Percentiles rank a stretch among this genome's conserved stretches.
These are phyloP conservation scores for Acrocephalus scirpaceus DNA, from an alignment of 2,797 vertebrate genomes.

Conservation along the genomic window DNA sequence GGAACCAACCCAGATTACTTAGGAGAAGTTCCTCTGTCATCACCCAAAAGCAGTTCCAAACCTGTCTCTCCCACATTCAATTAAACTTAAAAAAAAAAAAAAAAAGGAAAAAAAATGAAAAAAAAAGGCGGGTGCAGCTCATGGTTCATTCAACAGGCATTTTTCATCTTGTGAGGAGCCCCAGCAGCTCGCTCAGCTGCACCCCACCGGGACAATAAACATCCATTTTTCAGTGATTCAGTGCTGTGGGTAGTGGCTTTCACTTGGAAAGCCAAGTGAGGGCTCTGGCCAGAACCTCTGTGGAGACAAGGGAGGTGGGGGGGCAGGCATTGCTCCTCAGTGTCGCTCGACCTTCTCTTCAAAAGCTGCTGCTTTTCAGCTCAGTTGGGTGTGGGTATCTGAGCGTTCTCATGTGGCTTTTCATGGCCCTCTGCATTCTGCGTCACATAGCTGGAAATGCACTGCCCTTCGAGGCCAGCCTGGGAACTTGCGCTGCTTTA, in stretches of 20 bases:
- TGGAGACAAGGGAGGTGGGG: background rate
- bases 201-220: background rate
- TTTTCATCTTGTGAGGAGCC: background rate
- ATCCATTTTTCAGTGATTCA: slow-evolving; percentile 9
- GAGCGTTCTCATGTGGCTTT: background rate
- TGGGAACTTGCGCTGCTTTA: background rate
- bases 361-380: background rate
- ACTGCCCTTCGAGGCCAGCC: background rate
- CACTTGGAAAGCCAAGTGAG: background rate
- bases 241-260: background rate
- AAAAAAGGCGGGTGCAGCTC: background rate
- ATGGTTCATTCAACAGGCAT: background rate
- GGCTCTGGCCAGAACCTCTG: background rate
- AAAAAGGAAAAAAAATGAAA: background rate
- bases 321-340: background rate
- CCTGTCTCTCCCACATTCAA: slow-evolving; percentile 16
- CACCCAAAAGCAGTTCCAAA: slow-evolving; percentile 20
- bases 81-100: background rate
- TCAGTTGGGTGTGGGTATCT: background rate
- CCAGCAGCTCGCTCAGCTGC: background rate
- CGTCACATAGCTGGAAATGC: fast-evolving
- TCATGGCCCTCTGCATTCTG: background rate
- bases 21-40: slow-evolving; percentile 13
- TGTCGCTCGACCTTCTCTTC: background rate
- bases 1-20: slow-evolving; percentile 34